Base-by-base conservation (phyloP, 2,888 invertebrate species). In the Synanthedon andrenaeformis region DNA sequence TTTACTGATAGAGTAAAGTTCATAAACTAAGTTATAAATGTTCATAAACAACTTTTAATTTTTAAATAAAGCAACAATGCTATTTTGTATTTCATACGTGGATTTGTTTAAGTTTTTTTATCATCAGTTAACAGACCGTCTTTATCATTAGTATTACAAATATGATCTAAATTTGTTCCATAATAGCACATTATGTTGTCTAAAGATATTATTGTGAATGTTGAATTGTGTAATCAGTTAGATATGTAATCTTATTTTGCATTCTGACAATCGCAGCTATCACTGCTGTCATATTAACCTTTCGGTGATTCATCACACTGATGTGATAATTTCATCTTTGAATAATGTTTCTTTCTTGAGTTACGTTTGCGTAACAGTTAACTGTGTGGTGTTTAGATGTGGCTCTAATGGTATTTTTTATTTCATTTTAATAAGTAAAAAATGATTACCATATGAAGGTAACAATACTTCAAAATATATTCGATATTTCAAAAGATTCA, bases 241-340 rank as follows among this genome's bases (percentile, higher is more conserved):
- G 35, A 35, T n/a, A 45, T 45, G 72, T 73, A 69, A 72, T 65
- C 58, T 59, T 66, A 61, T 68, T 74, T 74, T 73, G 65, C 67
- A 71, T 75, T 70, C 64, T 65, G 66, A 49, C 49, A 19, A 12
- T 17, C 49, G 13, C 59, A 60, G 59, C 60, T 59, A 62, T 59
- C 60, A 61, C 57, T 64, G 69, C 66, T 69, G 69, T 72, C 68
- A 72, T 35, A 35, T 70, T 71, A 67, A 53, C 56, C 53, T 41
- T 50, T 51, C 35, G 35, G 51, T 51, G 41, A 54, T 51, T 42
- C 53, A 28, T 53, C 41, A 49, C 49, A 3, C 19, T 60, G 64
- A 67, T 67, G 61, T 63, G 65, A 71, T 77, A 70, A 71, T 68
- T 69, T 70, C 59, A 64, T 69, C 62, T 69, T 66, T 70, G 69